Base-by-base conservation (phyloP, 2,888 invertebrate species). In the Helleia helle region DNA sequence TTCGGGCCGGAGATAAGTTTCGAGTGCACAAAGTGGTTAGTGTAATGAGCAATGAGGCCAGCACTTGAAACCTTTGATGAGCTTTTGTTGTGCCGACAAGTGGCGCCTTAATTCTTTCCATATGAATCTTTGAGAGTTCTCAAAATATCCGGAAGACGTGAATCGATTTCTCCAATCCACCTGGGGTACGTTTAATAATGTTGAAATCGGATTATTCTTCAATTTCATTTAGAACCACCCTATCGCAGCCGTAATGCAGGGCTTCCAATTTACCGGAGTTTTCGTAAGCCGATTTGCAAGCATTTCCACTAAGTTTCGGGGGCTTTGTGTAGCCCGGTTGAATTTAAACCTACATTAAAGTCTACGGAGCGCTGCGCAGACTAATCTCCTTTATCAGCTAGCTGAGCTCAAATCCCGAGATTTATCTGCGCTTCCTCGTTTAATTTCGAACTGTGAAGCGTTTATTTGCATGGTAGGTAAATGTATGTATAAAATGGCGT, bases 1-100 rank as follows among this genome's bases (percentile, higher is more conserved):
- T 76, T 72, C 73, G 73, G 75, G 75, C 72, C 71, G 58, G 56
- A 65, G 79, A 76, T 79, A 80, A 80, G 58, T 51, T 42, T 72
- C 69, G 59, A 76, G 77, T 70, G 70, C 56, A 55, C 68, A 60
- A 58, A 76, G 75, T 73, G 63, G 63, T n/a, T n/a, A 58, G 59
- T 52, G 55, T 59, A 56, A 61, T 54, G 52, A 60, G 59, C 61
- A 64, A 56, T 59, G 55, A 61, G 59, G 51, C 59, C 56, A 57
- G 51, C 71, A 71, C 80, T 77, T 58, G 66, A 74, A 52, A 53
- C 51, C 70, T 79, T 77, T 79, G 76, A 80, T 77, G 68, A 65
- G 55, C 52, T 56, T 60, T 53, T 57, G 58, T 51, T 52, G 56
- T 53, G 49, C 59, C 66, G 58, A 46, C 59, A 48, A 58, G 43